Percentiles rank a stretch among this genome's conserved stretches.
phyloP scores from a whole-genome alignment of 1,140 invertebrate genomes.

The Achroia grisella region DNA sequence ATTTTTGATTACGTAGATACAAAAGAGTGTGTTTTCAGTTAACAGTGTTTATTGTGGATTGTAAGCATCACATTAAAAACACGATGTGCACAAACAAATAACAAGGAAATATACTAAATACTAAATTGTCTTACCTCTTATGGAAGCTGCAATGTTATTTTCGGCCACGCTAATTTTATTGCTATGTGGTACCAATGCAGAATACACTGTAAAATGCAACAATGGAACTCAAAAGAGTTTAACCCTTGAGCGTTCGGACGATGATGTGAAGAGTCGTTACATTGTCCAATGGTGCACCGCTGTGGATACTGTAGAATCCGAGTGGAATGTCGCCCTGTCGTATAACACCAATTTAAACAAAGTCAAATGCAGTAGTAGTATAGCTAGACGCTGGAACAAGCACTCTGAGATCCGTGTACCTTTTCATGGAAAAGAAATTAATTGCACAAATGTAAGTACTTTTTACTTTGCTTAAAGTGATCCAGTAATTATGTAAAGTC shows the following conservation, averaged over 20 bases:
- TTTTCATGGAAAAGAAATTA: conserved; percentile 7
- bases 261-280: conserved; percentile 29
- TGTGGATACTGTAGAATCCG: conserved; percentile 12
- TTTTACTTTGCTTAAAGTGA: no score
- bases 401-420: conserved; percentile 6
- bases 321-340: conserved; percentile 72
- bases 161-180: neutral
- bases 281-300: conserved; percentile 31
- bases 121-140: no score
- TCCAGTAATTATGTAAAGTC: no score
- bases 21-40: no score
- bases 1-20: no score
- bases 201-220: neutral
- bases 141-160: neutral
- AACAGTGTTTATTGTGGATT: no score
- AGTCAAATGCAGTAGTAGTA: conserved; percentile 8
- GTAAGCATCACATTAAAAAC: no score
- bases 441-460: conserved; percentile 33
- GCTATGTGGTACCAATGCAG: neutral
- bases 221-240: neutral
- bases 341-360: conserved; percentile 8
- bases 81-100: no score
- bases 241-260: conserved; percentile 8
- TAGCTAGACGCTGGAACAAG: conserved; percentile 9
- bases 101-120: no score